Conservation (phyloP, 2,797 vertebrate genomes). For the Phylloscopus collybita region DNA sequence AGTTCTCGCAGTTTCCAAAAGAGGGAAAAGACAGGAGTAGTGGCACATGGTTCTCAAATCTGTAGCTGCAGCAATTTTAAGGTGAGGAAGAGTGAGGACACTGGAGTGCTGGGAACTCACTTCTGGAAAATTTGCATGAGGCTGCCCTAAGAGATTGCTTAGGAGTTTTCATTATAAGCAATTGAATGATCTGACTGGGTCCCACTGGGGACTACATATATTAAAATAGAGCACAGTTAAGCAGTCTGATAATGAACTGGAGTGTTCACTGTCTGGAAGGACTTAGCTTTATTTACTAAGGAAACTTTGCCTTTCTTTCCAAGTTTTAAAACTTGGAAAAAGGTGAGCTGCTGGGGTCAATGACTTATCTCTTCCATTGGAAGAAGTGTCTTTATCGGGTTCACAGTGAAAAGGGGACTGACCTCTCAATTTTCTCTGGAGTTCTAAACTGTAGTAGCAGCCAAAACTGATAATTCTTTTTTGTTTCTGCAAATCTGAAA, state of each 20-base stretch:
- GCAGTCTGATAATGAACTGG: neutral
- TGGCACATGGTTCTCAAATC: neutral
- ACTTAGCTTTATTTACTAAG: neutral
- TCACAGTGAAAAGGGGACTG: neutral
- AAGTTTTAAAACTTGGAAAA: neutral
- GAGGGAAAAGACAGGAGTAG: neutral
- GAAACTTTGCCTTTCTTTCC: neutral
- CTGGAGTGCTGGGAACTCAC: neutral
- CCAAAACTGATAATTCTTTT: neutral
- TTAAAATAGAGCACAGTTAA: constrained; percentile 23
- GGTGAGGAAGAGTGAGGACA: neutral
- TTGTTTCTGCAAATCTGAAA: neutral
- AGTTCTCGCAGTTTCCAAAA: neutral
- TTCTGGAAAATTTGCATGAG: neutral
- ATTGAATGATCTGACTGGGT: neutral
- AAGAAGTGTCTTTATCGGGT: neutral
- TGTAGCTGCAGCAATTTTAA: neutral
- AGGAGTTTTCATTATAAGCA: neutral
- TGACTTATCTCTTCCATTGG: neutral
- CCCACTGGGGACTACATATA: neutral
- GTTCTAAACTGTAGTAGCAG: neutral
- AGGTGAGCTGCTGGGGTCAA: neutral
- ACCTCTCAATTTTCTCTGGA: neutral
- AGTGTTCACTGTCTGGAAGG: neutral
- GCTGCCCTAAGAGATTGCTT: neutral